Evolutionary conservation across 2,888 invertebrate species (phyloP).

Genomic region (Xylocampa areola): DNA sequence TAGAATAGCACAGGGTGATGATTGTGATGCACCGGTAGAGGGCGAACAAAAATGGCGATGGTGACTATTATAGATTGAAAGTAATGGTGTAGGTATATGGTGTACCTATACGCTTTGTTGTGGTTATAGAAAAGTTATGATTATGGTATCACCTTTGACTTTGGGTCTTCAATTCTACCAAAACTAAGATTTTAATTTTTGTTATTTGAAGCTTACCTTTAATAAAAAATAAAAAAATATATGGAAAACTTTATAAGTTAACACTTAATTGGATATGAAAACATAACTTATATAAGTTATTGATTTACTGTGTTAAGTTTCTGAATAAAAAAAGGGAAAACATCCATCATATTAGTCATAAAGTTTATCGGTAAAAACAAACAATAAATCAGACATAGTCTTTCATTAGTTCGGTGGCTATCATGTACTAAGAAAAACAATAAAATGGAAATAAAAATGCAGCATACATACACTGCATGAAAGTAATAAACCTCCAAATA

Average conservation of each 20-base stretch:
- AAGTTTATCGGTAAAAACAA: no score
- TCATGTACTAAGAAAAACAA: not conserved
- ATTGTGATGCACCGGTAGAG: constrained; percentile 85
- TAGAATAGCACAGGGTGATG: constrained; percentile 84
- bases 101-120: constrained; percentile 51
- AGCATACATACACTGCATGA: constrained; percentile 4
- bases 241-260: no score
- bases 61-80: constrained; percentile 80
- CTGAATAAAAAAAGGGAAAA: no score
- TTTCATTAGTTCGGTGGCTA: no score
- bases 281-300: no score
- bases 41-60: constrained; percentile 73
- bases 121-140: constrained; percentile 45
- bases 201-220: no score
- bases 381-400: no score
- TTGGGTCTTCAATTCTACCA: not conserved
- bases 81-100: constrained; percentile 74
- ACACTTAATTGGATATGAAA: no score
- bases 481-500: constrained; percentile 16
- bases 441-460: not conserved
- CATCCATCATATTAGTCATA: no score
- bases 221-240: no score
- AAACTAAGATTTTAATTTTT: not conserved
- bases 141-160: constrained; percentile 28
- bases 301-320: no score